Evolutionary conservation across 2,797 vertebrate genomes (phyloP).

Genomic region (Toxotes lorentzi): DNA sequence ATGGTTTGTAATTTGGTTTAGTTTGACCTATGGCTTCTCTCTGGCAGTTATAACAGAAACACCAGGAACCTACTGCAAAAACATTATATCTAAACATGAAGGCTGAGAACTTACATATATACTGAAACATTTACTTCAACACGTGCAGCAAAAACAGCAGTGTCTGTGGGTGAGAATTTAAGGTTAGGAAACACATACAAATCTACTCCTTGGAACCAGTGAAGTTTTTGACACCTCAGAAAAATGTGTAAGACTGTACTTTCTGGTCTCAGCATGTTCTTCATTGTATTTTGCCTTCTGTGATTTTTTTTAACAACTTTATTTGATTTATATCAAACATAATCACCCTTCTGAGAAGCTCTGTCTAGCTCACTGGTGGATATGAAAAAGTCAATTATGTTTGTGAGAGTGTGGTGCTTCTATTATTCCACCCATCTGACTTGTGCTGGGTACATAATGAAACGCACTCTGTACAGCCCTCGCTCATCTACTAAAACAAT

Average conservation of each 20-base stretch:
- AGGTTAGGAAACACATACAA: slow-evolving; percentile 1
- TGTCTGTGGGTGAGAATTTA: not conserved
- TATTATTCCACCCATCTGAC: slow-evolving; percentile 63
- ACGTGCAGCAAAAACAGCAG: slow-evolving; percentile 1
- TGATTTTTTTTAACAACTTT: not conserved
- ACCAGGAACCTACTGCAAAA: slow-evolving; percentile 18
- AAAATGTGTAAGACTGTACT: not conserved
- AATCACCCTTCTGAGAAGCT: slow-evolving; percentile 20
- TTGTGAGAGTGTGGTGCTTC: slow-evolving; percentile 50
- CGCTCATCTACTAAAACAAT: slow-evolving; percentile 64
- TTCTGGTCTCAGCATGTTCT: slow-evolving; percentile 14
- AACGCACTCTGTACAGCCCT: slow-evolving; percentile 47
- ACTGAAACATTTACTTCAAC: slow-evolving; percentile 1
- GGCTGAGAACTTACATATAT: slow-evolving; percentile 21
- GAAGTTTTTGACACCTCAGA: not conserved
- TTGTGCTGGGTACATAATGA: slow-evolving; percentile 46
- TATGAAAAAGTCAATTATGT: slow-evolving; percentile 70
- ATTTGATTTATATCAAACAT: slow-evolving; percentile 36
- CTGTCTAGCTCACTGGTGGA: slow-evolving; percentile 69
- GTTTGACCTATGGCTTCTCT: not conserved
- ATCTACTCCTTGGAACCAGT: not conserved
- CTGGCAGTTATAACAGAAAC: not conserved
- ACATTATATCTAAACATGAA: slow-evolving; percentile 15
- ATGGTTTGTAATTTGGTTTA: not conserved
- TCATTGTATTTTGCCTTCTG: not conserved